Evolutionary conservation across 2,888 invertebrate genomes (phyloP), one percentile per base, ranked within the genome.

Genomic region (Physocephala rufipes): DNA sequence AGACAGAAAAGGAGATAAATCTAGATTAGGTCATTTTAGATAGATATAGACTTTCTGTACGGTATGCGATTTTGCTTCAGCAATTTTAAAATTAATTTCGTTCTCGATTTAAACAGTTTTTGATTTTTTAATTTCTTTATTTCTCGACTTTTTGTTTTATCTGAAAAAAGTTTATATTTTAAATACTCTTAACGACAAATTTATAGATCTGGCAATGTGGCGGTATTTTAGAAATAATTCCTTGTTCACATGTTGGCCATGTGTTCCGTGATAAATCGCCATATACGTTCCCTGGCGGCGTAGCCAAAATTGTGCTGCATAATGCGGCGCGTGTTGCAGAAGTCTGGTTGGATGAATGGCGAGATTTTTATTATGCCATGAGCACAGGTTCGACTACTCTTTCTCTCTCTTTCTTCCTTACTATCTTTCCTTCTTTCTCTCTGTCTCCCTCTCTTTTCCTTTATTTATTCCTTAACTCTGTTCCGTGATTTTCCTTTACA

Each of bases 281-380:
- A 67, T 99, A 99, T 89, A 95, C 96, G 77, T 99, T 99, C 92
- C 99, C 99, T 72, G 99, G 99, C 80, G 99, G 98, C 78, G 96
- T 96, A 79, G 95, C 95, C 86, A 95, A 95, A 88, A 93, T 99
- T 84, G 97, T 99, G 82, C 93, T 98, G 81, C 96, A 97, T 89
- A 99, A 99, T 89, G 96, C 98, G 80, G 96, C 97, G 82, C 91
- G 99, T 82, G 97, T 98, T 82, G 99, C 98, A 82, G 96, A 97
- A 87, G 99, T 99, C 83, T 99, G 99, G 99, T 95, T 99, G 94
- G 99, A 99, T 91, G 97, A 99, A 88, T 99, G 98, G 95, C 93
- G 96, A 87, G 96, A 96, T 89, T 97, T 97, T 92, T 97, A 96
- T 92, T 97, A 96, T 92, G 95, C 95, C 88, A 96, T 97, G 94